phyloP scores from a whole-genome alignment of 1,140 invertebrate species.

The Leptinotarsa defecta region DNA sequence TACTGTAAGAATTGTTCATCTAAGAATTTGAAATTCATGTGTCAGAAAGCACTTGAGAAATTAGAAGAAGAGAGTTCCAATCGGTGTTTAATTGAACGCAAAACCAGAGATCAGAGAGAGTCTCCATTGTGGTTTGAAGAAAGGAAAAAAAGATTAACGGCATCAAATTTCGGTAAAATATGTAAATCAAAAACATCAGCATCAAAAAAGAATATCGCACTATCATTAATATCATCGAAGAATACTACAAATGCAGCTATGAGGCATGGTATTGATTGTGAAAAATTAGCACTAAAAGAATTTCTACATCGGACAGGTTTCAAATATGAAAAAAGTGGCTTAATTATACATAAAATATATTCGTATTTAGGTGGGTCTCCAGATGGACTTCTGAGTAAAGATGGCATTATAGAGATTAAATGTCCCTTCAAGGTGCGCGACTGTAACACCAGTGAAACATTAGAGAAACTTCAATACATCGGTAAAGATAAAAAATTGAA shows the following conservation, averaged over 20 bases:
- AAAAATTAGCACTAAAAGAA: constrained; percentile 7
- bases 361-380: constrained; percentile 31
- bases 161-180: constrained; percentile 31
- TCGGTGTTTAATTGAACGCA: too few species aligned
- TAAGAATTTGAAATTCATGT: too few species aligned
- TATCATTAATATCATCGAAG: not conserved
- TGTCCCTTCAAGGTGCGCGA: constrained; percentile 25
- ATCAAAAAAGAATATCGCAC: not conserved
- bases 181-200: too few species aligned
- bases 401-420: constrained; percentile 35
- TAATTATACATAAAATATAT: constrained; percentile 21
- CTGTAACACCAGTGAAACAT: not conserved
- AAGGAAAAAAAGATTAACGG: constrained; percentile 25
- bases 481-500: constrained; percentile 35
- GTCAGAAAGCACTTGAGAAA: too few species aligned
- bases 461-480: constrained; percentile 32
- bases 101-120: constrained; percentile 16
- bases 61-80: too few species aligned
- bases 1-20: too few species aligned
- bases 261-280: constrained; percentile 12
- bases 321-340: constrained; percentile 15
- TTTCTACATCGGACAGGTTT: not conserved
- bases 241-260: not conserved
- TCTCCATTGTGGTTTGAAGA: constrained; percentile 15
- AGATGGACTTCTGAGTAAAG: constrained; percentile 30